A percentile compares a stretch with the other conserved stretches of the same genome.
Conservation (phyloP, 2,888 invertebrate species). For the Hemithea aestivaria region DNA sequence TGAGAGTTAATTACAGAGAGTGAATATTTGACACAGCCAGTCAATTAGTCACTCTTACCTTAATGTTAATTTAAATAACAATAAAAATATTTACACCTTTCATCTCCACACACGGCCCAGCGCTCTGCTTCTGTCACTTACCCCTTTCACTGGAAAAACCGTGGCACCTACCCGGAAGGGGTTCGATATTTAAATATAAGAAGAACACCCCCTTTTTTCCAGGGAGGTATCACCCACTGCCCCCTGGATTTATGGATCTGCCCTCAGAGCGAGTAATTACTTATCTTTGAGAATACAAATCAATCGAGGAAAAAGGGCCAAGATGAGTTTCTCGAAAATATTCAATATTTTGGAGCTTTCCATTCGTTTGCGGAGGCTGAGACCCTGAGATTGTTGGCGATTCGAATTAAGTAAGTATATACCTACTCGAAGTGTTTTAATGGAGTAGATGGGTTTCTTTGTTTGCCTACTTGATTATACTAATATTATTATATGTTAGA, state of each 20-base stretch:
- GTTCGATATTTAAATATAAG: constrained; percentile 80
- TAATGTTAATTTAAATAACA: too few relatives aligned
- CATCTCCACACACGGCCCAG: constrained; percentile 36
- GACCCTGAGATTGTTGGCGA: constrained; percentile 11
- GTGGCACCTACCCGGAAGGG: constrained; percentile 80
- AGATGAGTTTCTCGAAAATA: constrained; percentile 32
- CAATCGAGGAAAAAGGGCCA: constrained; percentile 59
- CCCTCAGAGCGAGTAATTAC: constrained; percentile 73
- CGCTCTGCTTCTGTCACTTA: constrained; percentile 77
- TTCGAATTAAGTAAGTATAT: too few relatives aligned
- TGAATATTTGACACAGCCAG: too few relatives aligned
- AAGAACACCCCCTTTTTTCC: constrained; percentile 77
- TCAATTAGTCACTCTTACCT: too few relatives aligned
- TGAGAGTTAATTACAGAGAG: too few relatives aligned
- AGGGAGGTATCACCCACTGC: constrained; percentile 50
- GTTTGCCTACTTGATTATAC: too few relatives aligned
- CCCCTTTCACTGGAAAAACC: constrained; percentile 79
- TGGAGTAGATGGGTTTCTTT: too few relatives aligned
- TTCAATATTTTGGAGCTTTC: constrained; percentile 26
- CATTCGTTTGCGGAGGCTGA: constrained; percentile 17
- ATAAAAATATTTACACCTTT: constrained; percentile 19
- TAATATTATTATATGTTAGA: too few relatives aligned
- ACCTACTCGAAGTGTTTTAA: too few relatives aligned
- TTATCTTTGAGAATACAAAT: constrained; percentile 77
- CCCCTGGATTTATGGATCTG: constrained; percentile 76